Conservation (phyloP, 2,797 vertebrate species). For the Gymnodraco acuticeps region DNA sequence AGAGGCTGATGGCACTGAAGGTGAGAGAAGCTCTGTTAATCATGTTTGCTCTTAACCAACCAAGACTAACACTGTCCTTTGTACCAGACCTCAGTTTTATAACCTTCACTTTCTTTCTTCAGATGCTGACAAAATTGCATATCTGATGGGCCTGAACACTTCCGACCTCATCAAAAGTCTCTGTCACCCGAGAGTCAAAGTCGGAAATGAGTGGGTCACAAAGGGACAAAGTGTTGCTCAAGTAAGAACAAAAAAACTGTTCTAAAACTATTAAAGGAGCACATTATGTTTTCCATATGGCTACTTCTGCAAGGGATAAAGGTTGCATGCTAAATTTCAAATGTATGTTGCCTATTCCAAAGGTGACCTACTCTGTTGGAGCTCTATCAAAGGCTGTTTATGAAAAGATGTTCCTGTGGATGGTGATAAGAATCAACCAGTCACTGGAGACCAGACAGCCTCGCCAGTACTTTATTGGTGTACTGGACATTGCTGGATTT, state of each 20-base stretch:
- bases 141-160: slow-evolving; percentile 93
- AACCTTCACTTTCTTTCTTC: slow-evolving; percentile 14
- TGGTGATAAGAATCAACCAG: slow-evolving; percentile 88
- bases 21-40: slow-evolving; percentile 54
- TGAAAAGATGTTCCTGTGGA: slow-evolving; percentile 89
- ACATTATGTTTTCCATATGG: neutral
- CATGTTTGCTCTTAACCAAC: slow-evolving; percentile 3
- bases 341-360: neutral
- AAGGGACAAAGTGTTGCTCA: slow-evolving; percentile 93
- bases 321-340: too few relatives aligned
- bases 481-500: slow-evolving; percentile 91
- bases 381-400: slow-evolving; percentile 86
- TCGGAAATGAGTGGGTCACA: slow-evolving; percentile 93
- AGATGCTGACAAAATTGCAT: slow-evolving; percentile 92
- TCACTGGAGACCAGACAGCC: slow-evolving; percentile 86
- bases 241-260: slow-evolving; percentile 63
- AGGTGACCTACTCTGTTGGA: slow-evolving; percentile 85
- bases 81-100: too few relatives aligned
- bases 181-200: slow-evolving; percentile 93
- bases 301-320: too few relatives aligned
- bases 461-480: slow-evolving; percentile 87
- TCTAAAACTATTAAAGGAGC: too few relatives aligned
- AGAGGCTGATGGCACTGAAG: slow-evolving; percentile 92
- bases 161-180: slow-evolving; percentile 93
- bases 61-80: neutral